Evolutionary conservation across 2,888 invertebrate species (phyloP).

Genomic region (Aphelenchoides bicaudatus): DNA sequence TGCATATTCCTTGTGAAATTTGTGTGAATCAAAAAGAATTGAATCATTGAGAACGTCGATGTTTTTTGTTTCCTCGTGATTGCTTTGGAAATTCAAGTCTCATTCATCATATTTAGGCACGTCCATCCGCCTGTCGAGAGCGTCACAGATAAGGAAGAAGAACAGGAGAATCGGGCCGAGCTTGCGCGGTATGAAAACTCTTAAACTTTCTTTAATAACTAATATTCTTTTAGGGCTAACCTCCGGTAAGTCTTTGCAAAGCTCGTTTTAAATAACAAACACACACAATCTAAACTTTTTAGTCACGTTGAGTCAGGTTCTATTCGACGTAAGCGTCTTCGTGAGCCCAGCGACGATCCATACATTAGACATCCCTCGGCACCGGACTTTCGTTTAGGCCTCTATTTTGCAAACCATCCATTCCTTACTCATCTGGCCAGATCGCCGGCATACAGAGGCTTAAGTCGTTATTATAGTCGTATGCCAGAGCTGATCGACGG

Average conservation of each 20-base stretch:
- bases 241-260: conserved; percentile 3
- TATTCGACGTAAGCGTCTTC: conserved; percentile 12
- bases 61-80: neutral
- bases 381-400: conserved; percentile 12
- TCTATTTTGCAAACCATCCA: conserved; percentile 1
- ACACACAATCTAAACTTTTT: no score
- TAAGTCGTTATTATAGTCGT: conserved; percentile 1
- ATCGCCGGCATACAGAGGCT: conserved; percentile 2
- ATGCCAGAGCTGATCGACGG: conserved; percentile 19
- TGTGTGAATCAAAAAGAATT: no score
- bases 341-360: conserved; percentile 15
- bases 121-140: neutral
- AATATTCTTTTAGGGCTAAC: no score
- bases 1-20: no score
- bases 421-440: conserved; percentile 13
- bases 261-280: no score
- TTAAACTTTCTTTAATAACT: no score
- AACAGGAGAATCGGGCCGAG: conserved; percentile 6
- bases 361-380: conserved; percentile 15
- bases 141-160: neutral
- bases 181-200: neutral
- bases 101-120: no score
- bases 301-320: conserved; percentile 20
- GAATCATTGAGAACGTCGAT: neutral
- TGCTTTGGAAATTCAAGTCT: no score